Conservation (phyloP, 2,888 invertebrate genomes). For the Syrista parreyssii region DNA sequence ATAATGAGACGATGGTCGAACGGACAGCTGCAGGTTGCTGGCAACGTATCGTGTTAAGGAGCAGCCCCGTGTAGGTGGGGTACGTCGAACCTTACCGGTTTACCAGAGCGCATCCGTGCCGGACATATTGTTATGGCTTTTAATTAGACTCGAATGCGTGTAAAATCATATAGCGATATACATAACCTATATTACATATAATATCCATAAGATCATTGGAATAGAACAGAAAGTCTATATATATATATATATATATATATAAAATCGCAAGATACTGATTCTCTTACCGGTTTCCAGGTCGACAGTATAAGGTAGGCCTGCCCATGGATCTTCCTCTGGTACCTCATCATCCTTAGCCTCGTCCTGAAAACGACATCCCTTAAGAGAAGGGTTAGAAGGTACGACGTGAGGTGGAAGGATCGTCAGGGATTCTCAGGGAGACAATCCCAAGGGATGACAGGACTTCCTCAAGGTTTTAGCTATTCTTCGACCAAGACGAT, state of each 20-base stretch:
- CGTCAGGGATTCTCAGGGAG: not conserved
- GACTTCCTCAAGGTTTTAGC: not conserved
- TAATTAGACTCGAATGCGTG: not conserved
- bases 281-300: constrained; percentile 88
- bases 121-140: not conserved
- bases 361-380: constrained; percentile 2
- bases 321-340: constrained; percentile 75
- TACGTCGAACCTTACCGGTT: not conserved
- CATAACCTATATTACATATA: not conserved
- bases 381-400: not conserved
- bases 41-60: not conserved
- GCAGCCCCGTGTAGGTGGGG: not conserved
- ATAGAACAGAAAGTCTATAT: not conserved
- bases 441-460: not conserved
- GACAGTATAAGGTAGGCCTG: constrained; percentile 83
- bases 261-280: constrained; percentile 9
- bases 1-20: constrained; percentile 24
- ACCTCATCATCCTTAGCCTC: not conserved
- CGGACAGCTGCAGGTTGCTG: not conserved
- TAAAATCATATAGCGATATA: not conserved
- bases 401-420: not conserved
- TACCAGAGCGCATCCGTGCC: not conserved
- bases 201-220: not conserved
- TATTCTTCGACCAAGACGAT: not conserved
- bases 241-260: constrained; percentile 9